Percentiles rank a stretch among this genome's conserved stretches.
Evolutionary conservation across 1,140 invertebrate genomes (phyloP).

Genomic region (Cyphomyrmex costatus): DNA sequence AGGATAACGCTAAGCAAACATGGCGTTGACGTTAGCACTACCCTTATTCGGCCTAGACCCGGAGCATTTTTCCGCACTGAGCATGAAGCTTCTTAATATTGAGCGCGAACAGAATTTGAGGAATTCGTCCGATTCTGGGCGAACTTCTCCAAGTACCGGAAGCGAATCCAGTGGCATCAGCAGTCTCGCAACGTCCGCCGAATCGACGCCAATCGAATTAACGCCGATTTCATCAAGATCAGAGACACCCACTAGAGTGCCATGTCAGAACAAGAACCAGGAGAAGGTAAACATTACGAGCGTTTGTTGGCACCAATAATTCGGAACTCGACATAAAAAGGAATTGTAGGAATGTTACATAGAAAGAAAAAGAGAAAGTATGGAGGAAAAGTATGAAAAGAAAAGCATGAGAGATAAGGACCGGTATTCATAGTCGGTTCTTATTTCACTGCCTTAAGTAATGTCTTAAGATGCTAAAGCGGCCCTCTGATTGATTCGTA

Average conservation of each 20-base stretch:
- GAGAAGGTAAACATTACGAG: slow-evolving; percentile 29
- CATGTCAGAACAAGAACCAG: neutral
- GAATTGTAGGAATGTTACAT: neutral
- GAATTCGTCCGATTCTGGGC: slow-evolving; percentile 33
- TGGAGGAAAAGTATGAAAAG: neutral
- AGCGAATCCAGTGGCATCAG: slow-evolving; percentile 76
- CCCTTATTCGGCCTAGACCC: slow-evolving; percentile 71
- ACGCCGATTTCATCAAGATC: slow-evolving; percentile 69
- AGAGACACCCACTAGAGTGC: slow-evolving; percentile 34
- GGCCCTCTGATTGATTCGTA: too few species aligned
- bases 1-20: slow-evolving; percentile 32
- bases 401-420: neutral
- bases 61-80: slow-evolving; percentile 65
- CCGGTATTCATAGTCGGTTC: too few species aligned
- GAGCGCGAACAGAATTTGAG: slow-evolving; percentile 65
- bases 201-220: slow-evolving; percentile 54
- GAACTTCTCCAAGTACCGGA: slow-evolving; percentile 68
- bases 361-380: neutral
- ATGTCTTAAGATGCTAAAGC: too few species aligned
- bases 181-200: slow-evolving; percentile 67
- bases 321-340: neutral
- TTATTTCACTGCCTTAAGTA: too few species aligned
- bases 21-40: slow-evolving; percentile 77
- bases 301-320: neutral
- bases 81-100: slow-evolving; percentile 40